These are phyloP conservation scores for Nasonia vitripennis DNA, from an alignment of 1,140 invertebrate species.

Conservation along the genomic window DNA sequence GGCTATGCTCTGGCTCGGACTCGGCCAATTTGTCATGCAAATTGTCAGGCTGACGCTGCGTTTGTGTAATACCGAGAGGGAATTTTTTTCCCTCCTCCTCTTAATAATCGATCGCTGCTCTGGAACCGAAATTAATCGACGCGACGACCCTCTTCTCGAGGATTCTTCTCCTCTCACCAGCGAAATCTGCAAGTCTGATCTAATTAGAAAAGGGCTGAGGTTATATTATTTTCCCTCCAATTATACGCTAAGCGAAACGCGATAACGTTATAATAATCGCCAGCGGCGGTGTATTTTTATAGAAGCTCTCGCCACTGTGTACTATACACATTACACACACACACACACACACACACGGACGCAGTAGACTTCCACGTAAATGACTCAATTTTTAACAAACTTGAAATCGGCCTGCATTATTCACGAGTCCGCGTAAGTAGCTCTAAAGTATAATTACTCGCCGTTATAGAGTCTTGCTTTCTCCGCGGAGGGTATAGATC, in stretches of 20 bases:
- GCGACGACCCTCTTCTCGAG: no score
- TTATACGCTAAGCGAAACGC: neutral
- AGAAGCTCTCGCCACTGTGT: neutral
- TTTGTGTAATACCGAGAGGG: neutral
- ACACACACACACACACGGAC: no score
- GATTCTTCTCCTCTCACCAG: constrained; percentile 2
- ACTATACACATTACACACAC: no score
- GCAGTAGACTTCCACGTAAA: neutral
- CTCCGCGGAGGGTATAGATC: neutral
- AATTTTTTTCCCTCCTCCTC: neutral
- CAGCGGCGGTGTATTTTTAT: neutral
- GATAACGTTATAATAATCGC: neutral
- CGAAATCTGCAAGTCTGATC: constrained; percentile 45
- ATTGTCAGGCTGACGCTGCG: constrained; percentile 5
- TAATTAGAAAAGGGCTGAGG: constrained; percentile 33
- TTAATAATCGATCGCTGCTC: no score
- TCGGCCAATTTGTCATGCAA: constrained; percentile 50
- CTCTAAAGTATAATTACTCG: neutral
- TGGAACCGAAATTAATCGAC: no score
- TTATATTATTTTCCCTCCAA: neutral
- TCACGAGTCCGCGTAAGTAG: neutral
- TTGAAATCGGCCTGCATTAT: neutral
- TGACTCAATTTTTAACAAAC: neutral
- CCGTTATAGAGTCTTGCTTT: neutral
- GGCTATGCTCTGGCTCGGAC: constrained; percentile 4